These are phyloP conservation scores for Collichthys lucidus DNA, from an alignment of 2,113 vertebrate species.

Conservation along the genomic window DNA sequence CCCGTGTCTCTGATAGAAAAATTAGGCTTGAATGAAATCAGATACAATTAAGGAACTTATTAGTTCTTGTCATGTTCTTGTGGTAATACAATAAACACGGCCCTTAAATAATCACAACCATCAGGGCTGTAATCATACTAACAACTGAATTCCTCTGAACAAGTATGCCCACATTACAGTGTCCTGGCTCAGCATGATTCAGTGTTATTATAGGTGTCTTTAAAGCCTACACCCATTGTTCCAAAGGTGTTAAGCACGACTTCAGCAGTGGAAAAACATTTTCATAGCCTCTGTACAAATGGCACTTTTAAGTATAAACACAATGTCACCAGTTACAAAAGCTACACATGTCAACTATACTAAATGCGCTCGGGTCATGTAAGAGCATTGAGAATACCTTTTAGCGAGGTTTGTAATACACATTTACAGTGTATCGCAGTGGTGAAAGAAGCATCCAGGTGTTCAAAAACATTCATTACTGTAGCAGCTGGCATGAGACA, in stretches of 20 bases:
- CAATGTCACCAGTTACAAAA: slow-evolving; percentile 5
- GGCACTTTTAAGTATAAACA: slow-evolving; percentile 42
- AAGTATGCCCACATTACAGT: slow-evolving; percentile 15
- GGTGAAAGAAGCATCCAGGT: neutral
- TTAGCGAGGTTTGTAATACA: too few relatives aligned
- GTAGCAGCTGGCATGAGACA: neutral
- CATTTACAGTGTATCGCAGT: neutral
- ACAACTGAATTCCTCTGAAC: slow-evolving; percentile 56
- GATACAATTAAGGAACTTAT: slow-evolving; percentile 76
- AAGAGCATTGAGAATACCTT: neutral
- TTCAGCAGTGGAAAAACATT: slow-evolving; percentile 51
- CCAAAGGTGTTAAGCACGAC: slow-evolving; percentile 54
- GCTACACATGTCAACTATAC: neutral
- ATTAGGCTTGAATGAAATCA: slow-evolving; percentile 75
- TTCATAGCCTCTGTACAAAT: slow-evolving; percentile 42
- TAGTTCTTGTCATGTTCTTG: slow-evolving; percentile 80
- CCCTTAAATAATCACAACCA: slow-evolving; percentile 75
- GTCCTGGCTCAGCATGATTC: slow-evolving; percentile 27
- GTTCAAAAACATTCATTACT: neutral
- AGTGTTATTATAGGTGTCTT: slow-evolving; percentile 58
- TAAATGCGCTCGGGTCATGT: neutral
- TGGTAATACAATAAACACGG: slow-evolving; percentile 77
- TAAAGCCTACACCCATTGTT: slow-evolving; percentile 34
- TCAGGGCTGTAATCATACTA: slow-evolving; percentile 67
- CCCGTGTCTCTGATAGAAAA: slow-evolving; percentile 62